phyloP scores from a whole-genome alignment of 2,888 invertebrate genomes.

The Stramonita haemastoma region DNA sequence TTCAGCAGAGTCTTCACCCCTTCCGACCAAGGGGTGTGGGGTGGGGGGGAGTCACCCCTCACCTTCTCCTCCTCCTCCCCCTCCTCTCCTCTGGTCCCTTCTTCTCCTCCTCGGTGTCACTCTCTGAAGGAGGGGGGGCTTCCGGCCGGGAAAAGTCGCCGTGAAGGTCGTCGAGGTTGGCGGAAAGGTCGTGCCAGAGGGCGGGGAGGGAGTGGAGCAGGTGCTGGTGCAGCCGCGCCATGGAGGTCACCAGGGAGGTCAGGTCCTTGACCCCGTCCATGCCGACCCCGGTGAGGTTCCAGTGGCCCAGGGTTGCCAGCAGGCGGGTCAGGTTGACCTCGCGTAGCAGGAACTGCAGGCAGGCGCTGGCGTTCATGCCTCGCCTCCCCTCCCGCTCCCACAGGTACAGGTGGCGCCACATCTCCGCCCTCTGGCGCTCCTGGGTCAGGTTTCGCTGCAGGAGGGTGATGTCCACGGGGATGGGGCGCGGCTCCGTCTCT shows the following conservation, averaged over 20 bases:
- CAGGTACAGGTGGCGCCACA: slow-evolving; percentile 51
- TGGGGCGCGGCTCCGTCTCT: background rate
- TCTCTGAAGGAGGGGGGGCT: background rate
- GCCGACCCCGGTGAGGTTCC: slow-evolving; percentile 19
- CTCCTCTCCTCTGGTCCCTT: too few species aligned
- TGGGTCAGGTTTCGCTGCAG: slow-evolving; percentile 46
- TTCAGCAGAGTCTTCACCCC: slow-evolving; percentile 38
- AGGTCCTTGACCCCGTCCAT: slow-evolving; percentile 47
- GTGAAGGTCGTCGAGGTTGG: slow-evolving; percentile 18
- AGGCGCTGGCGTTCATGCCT: slow-evolving; percentile 30
- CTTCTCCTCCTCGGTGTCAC: background rate
- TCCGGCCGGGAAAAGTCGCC: background rate
- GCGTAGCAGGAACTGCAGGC: slow-evolving; percentile 26
- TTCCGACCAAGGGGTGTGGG: slow-evolving; percentile 24
- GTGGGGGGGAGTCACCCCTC: background rate
- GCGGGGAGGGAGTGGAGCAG: slow-evolving; percentile 45
- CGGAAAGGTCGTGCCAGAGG: slow-evolving; percentile 42
- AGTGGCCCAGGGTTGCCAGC: background rate
- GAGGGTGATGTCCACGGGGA: slow-evolving; percentile 41
- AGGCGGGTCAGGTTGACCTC: slow-evolving; percentile 19
- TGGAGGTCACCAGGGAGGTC: slow-evolving; percentile 46
- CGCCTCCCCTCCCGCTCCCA: slow-evolving; percentile 41
- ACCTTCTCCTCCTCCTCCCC: background rate
- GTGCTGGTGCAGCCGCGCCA: slow-evolving; percentile 45
- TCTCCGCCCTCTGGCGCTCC: slow-evolving; percentile 48